A percentile compares a stretch with the other conserved stretches of the same genome.
Evolutionary conservation across 23 tunicate species (phyloP).

Genomic region (Corella eumyota): DNA sequence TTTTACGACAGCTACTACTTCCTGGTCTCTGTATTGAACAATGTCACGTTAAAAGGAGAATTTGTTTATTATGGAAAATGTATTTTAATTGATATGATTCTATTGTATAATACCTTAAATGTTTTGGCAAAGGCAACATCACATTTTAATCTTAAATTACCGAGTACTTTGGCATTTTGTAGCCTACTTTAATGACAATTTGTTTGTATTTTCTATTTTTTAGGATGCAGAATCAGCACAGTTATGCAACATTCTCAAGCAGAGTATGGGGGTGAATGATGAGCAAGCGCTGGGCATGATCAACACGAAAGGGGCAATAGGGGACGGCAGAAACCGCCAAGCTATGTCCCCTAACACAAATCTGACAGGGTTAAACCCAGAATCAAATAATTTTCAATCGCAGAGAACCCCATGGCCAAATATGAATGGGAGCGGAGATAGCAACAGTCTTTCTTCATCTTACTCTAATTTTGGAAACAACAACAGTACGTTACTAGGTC

Average conservation of each 20-base stretch:
- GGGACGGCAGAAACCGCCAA: slow-evolving; percentile 40
- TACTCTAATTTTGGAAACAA: slow-evolving; percentile 25
- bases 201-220: no score
- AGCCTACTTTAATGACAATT: no score
- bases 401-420: slow-evolving; percentile 9
- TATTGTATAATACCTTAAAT: no score
- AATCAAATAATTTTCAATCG: no score
- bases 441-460: slow-evolving; percentile 15
- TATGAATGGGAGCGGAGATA: slow-evolving; percentile 20
- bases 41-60: no score
- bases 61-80: no score
- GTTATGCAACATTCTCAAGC: slow-evolving; percentile 41
- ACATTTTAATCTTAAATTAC: no score
- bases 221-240: slow-evolving; percentile 70
- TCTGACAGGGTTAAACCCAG: background rate
- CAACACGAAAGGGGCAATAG: slow-evolving; percentile 49
- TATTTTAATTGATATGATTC: no score
- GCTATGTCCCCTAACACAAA: slow-evolving; percentile 2
- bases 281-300: slow-evolving; percentile 4
- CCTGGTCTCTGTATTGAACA: no score
- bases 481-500: slow-evolving; percentile 11
- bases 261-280: slow-evolving; percentile 37
- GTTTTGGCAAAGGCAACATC: no score
- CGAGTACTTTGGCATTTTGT: no score
- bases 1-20: no score